These are phyloP conservation scores for Istiophorus platypterus DNA, from an alignment of 2,113 vertebrate species.

Conservation along the genomic window DNA sequence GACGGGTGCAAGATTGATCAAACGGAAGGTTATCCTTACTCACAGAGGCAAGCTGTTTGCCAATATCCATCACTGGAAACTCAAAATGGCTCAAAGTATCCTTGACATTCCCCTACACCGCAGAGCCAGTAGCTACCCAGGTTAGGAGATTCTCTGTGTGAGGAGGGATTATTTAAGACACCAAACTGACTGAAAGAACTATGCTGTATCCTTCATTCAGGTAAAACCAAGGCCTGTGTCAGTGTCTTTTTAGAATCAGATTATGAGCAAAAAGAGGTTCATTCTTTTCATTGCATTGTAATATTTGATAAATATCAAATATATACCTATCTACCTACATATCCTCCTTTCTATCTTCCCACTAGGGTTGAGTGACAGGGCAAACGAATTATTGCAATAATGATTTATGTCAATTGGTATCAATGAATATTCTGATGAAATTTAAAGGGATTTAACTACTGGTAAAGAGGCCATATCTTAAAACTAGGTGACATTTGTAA, in stretches of 20 bases:
- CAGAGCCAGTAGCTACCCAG: constrained; percentile 42
- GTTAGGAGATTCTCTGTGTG: constrained; percentile 36
- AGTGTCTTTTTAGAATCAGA: not conserved
- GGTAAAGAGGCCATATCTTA: not conserved
- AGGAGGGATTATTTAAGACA: constrained; percentile 36
- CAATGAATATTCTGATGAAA: not conserved
- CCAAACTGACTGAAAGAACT: constrained; percentile 1
- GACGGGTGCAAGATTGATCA: constrained; percentile 83
- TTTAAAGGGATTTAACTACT: not conserved
- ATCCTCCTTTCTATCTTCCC: not conserved
- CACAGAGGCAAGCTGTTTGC: constrained; percentile 85
- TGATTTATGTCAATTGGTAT: not conserved
- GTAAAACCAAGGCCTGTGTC: constrained; percentile 8
- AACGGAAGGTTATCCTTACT: constrained; percentile 86
- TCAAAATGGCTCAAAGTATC: constrained; percentile 80
- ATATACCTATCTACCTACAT: not conserved
- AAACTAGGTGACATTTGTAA: not conserved
- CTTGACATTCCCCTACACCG: constrained; percentile 74
- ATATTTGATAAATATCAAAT: not conserved
- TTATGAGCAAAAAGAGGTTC: not conserved
- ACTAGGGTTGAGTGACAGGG: not conserved
- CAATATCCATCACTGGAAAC: constrained; percentile 83
- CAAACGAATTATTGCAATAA: not conserved
- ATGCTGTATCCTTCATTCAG: not conserved
- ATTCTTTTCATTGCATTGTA: not conserved